Conservation (phyloP, 2,797 vertebrate species). For the Crax fasciolata region DNA sequence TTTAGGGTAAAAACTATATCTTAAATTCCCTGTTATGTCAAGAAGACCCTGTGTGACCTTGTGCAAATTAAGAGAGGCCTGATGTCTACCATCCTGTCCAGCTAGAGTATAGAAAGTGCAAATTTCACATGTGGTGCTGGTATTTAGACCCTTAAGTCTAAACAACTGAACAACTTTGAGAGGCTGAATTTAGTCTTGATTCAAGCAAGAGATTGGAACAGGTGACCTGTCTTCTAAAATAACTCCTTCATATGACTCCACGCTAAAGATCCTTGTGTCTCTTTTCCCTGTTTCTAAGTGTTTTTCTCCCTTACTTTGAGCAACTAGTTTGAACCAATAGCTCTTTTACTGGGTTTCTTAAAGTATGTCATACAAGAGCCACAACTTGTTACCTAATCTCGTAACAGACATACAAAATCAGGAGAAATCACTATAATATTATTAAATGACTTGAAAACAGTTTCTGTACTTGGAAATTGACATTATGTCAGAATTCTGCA, state of each 20-base stretch:
- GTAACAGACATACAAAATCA: neutral
- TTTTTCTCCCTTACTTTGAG: neutral
- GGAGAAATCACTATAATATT: neutral
- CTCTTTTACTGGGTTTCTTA: neutral
- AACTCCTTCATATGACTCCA: neutral
- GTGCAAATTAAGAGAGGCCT: neutral
- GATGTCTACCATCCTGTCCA: neutral
- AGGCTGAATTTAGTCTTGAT: neutral
- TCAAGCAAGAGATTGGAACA: neutral
- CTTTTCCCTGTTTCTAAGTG: neutral
- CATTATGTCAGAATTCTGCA: neutral
- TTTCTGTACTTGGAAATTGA: neutral
- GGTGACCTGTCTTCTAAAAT: neutral
- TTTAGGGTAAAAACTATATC: neutral
- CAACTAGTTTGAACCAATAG: neutral
- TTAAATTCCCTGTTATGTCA: neutral
- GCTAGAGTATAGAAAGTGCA: neutral
- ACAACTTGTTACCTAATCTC: neutral
- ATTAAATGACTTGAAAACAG: neutral
- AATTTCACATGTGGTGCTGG: rapidly evolving
- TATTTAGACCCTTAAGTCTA: neutral
- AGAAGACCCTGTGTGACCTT: neutral
- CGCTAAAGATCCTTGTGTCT: neutral
- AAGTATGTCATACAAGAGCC: neutral
- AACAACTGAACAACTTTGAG: neutral